phyloP scores from a whole-genome alignment of 2,113 vertebrate species.

The Thunnus maccoyii region DNA sequence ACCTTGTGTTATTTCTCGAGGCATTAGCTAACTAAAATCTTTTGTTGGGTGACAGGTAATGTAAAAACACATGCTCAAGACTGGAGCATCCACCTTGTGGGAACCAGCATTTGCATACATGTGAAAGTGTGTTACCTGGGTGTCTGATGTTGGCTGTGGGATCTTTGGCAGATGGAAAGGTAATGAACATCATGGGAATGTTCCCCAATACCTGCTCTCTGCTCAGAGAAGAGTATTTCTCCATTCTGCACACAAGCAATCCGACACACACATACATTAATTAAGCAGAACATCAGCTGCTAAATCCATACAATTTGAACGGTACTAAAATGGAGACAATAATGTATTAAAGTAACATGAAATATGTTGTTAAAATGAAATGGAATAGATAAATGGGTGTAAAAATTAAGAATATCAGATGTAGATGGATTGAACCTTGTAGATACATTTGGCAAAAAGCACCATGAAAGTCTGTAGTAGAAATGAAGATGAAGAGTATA shows the following conservation, averaged over 20 bases:
- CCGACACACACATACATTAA: slow-evolving; percentile 10
- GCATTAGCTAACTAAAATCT: too few relatives aligned
- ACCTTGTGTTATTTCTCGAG: too few relatives aligned
- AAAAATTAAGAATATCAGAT: background rate
- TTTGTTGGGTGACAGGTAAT: too few relatives aligned
- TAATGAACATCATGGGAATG: slow-evolving; percentile 89
- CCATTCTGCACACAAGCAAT: slow-evolving; percentile 80
- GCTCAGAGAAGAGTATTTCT: slow-evolving; percentile 74
- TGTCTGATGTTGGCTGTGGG: slow-evolving; percentile 83
- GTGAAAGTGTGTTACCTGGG: slow-evolving; percentile 77
- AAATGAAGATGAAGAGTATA: background rate
- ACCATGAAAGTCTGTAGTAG: background rate
- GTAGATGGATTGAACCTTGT: background rate
- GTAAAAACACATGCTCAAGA: too few relatives aligned
- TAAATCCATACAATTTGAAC: background rate
- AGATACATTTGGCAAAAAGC: too few relatives aligned
- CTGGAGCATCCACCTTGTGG: too few relatives aligned
- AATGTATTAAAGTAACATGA: too few relatives aligned
- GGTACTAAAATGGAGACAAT: background rate
- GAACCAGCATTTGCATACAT: slow-evolving; percentile 18
- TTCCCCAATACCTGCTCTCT: slow-evolving; percentile 82
- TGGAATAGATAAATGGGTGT: too few relatives aligned
- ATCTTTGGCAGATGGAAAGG: slow-evolving; percentile 88
- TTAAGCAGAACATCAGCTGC: background rate
- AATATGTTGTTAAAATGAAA: background rate